Conservation (phyloP, 2,797 vertebrate genomes). For the Artibeus lituratus region DNA sequence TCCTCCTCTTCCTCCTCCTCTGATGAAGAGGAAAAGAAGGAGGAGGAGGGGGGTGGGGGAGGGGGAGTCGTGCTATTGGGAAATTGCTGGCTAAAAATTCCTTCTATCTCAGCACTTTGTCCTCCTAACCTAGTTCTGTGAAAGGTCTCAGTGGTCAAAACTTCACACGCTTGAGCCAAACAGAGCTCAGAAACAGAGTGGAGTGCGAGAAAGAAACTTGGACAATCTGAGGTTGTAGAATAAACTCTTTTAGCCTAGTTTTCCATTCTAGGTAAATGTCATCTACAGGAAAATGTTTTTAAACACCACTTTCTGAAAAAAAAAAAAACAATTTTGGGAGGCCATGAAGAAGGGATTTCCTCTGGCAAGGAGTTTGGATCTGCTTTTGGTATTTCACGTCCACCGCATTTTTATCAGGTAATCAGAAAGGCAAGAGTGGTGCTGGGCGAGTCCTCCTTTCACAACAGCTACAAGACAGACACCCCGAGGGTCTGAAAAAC, state of each 20-base stretch:
- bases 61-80: background rate
- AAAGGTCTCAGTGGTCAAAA: background rate
- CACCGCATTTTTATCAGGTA: background rate
- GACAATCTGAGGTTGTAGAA: background rate
- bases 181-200: background rate
- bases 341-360: background rate
- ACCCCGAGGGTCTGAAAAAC: background rate
- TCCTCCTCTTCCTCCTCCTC: background rate
- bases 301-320: background rate
- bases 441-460: background rate
- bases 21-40: background rate
- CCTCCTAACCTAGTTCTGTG: conserved; percentile 28
- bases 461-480: background rate
- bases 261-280: background rate
- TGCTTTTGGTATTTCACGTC: background rate
- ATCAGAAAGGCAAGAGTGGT: background rate
- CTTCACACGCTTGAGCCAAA: background rate
- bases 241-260: background rate
- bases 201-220: background rate
- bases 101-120: background rate
- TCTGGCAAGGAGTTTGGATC: background rate
- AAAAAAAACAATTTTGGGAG: background rate
- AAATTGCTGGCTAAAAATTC: conserved; percentile 10
- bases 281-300: background rate
- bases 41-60: background rate